phyloP scores from a whole-genome alignment of 2,888 invertebrate species.

The Thereva unica region DNA sequence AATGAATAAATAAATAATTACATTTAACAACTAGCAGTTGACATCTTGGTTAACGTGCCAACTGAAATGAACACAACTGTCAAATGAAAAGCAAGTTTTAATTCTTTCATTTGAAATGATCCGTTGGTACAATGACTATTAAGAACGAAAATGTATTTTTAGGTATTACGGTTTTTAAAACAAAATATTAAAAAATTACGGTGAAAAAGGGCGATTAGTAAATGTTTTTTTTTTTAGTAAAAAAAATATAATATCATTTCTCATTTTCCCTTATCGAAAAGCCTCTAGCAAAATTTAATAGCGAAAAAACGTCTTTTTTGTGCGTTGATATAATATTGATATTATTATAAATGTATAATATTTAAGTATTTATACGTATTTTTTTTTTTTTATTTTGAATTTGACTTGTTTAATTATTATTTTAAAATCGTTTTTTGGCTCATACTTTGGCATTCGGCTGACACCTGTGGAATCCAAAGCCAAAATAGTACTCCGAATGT shows the following conservation, averaged over 20 bases:
- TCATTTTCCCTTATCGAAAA: constrained; percentile 34
- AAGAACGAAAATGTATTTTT: no score
- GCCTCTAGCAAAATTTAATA: constrained; percentile 12
- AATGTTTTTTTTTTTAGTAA: no score
- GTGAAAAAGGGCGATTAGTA: no score
- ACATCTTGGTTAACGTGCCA: no score
- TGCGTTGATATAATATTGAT: not conserved
- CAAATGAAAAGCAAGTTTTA: no score
- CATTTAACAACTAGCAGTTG: no score
- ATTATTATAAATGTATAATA: not conserved
- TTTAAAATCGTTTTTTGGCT: constrained; percentile 36
- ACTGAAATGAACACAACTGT: no score
- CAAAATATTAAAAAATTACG: no score
- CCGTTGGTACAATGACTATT: no score
- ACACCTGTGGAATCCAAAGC: constrained; percentile 59
- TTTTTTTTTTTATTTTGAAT: constrained; percentile 45
- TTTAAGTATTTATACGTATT: constrained; percentile 26
- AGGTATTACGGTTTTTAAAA: no score
- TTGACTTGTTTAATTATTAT: constrained; percentile 39
- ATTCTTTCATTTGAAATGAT: no score
- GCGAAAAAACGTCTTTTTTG: not conserved
- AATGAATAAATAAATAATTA: no score
- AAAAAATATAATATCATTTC: not conserved
- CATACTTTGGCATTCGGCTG: constrained; percentile 68
- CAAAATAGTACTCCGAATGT: constrained; percentile 58